These are phyloP conservation scores for Cassiopea andromeda DNA, from an alignment of 30 jellyfish, hydroid and myxozoan genomes.

Conservation along the genomic window DNA sequence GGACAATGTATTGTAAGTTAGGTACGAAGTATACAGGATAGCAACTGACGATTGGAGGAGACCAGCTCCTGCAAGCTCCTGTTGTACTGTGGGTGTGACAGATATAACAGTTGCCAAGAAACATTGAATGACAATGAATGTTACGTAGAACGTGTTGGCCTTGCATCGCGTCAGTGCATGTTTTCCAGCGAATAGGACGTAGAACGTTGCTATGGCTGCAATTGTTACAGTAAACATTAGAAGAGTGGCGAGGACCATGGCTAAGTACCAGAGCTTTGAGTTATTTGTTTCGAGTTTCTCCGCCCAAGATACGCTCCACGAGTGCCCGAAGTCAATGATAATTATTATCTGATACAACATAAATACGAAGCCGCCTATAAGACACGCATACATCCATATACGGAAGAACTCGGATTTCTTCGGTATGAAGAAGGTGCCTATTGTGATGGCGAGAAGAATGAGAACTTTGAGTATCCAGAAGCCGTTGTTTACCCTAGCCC, in stretches of 20 bases:
- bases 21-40: constrained; percentile 84
- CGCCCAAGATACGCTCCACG: constrained; percentile 99
- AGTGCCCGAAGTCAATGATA: constrained; percentile 96
- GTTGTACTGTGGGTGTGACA: constrained; percentile 96
- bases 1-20: constrained; percentile 95
- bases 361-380: constrained; percentile 92
- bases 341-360: constrained; percentile 88
- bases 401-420: constrained; percentile 87
- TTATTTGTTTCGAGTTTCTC: constrained; percentile 88
- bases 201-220: constrained; percentile 81
- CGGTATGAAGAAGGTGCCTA: constrained; percentile 82
- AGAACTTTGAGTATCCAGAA: constrained; percentile 84
- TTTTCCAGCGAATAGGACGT: constrained; percentile 75
- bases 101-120: constrained; percentile 90
- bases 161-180: constrained; percentile 81
- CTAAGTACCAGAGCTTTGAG: constrained; percentile 90
- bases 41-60: constrained; percentile 95
- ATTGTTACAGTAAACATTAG: constrained; percentile 82
- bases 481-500: constrained; percentile 94
- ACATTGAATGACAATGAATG: constrained; percentile 92
- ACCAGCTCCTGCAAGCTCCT: constrained; percentile 97
- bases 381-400: constrained; percentile 94
- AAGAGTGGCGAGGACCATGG: constrained; percentile 90
- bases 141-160: constrained; percentile 86
- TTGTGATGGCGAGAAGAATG: constrained; percentile 62